These are phyloP conservation scores for Cabera pusaria DNA, from an alignment of 2,888 invertebrate species.

Conservation along the genomic window DNA sequence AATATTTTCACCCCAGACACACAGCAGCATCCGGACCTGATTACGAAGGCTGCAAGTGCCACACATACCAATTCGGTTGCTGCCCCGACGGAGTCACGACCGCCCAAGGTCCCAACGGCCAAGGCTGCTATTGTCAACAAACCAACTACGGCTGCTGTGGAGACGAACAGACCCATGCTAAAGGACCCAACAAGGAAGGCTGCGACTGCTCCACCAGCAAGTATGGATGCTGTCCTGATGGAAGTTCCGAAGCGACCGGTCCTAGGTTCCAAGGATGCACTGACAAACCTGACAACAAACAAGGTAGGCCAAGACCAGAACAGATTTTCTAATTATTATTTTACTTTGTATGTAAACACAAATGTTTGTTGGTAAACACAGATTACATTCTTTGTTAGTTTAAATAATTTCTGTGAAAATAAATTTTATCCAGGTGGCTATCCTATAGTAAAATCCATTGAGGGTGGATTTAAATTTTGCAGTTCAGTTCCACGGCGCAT, in stretches of 20 bases:
- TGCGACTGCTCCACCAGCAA: constrained; percentile 92
- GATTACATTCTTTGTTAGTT: too few relatives aligned
- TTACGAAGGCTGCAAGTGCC: constrained; percentile 92
- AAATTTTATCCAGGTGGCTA: too few relatives aligned
- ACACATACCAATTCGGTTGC: constrained; percentile 95
- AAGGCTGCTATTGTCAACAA: constrained; percentile 90
- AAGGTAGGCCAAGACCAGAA: too few relatives aligned
- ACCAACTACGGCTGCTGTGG: constrained; percentile 92
- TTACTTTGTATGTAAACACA: too few relatives aligned
- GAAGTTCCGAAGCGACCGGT: constrained; percentile 89
- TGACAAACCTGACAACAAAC: constrained; percentile 86
- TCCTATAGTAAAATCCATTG: too few relatives aligned
- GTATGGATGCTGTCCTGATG: constrained; percentile 95
- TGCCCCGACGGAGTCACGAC: constrained; percentile 92
- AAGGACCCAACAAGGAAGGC: constrained; percentile 89
- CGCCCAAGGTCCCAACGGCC: constrained; percentile 85
- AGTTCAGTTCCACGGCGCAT: too few relatives aligned
- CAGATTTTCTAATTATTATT: too few relatives aligned
- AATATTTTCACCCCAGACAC: constrained; percentile 55
- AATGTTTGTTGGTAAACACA: too few relatives aligned
- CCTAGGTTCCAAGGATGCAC: constrained; percentile 93
- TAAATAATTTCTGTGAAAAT: too few relatives aligned
- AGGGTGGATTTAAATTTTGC: too few relatives aligned
- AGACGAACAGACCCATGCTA: constrained; percentile 91
- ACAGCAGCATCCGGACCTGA: constrained; percentile 90